Base-by-base conservation (phyloP, 2,888 invertebrate species). In the Notodonta ziczac region DNA sequence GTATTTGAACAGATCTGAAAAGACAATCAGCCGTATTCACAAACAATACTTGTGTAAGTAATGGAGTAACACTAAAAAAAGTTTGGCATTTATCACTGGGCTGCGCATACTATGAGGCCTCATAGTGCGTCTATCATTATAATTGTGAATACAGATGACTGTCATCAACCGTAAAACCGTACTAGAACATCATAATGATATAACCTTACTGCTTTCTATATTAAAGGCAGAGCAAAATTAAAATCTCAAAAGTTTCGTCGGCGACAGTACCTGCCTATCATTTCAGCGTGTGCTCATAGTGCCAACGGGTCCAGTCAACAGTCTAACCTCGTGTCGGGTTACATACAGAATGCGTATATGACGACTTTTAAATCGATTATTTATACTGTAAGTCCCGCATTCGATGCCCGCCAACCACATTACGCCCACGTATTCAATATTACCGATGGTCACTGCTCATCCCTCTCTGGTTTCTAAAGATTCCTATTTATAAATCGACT, bases 341-440 rank as follows among this genome's bases (percentile, higher is more conserved):
- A 85, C 89, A 77, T 62, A 60, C 68, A 65, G 69, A 70, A 74
- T 76, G 70, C 75, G 67, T 77, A 69, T 79, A 83, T 81, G 83
- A 84, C 76, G 80, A 82, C 80, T 73, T 82, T 85, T 83, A 87
- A 86, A 88, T 89, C 85, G 87, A 87, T 85, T 87, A 90, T 90
- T 90, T 89, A 90, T 90, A 83, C 87, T 72, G 77, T 80, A 83
- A 77, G 73, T 73, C 69, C 77, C 65, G 81, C 81, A 83, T 83
- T 83, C 80, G 81, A 82, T 78, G 77, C 74, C 56, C 69, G 74
- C 77, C 77, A 82, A 82, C 84, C 78, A 82, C 81, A 86, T 89
- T 89, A 88, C 90, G 84, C 89, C 89, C 85, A 88, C 90, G 66
- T 57, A 64, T 66, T 70, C 69, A 61, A 58, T 66, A 73, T 73